Evolutionary conservation across 2,797 vertebrate species (phyloP).

Genomic region (Ciconia nigra): DNA sequence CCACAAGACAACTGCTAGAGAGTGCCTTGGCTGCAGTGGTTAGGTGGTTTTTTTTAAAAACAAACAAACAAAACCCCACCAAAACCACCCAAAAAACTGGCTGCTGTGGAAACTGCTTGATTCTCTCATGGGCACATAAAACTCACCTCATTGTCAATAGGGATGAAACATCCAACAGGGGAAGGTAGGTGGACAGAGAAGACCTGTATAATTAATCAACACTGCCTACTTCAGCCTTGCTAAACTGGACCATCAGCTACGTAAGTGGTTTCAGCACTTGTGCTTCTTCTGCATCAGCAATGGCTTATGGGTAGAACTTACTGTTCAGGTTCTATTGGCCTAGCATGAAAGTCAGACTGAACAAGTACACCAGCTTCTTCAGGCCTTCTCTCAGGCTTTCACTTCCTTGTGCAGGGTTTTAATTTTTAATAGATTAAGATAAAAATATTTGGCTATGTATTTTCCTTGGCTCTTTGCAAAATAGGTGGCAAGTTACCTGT

Average conservation of each 20-base stretch:
- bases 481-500: conserved; percentile 52
- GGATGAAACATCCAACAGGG: neutral
- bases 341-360: neutral
- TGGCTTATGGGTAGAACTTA: neutral
- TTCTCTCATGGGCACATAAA: neutral
- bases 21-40: neutral
- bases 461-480: neutral
- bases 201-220: neutral
- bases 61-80: neutral
- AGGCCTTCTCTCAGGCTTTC: neutral
- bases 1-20: neutral
- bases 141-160: neutral
- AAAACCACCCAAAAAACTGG: neutral
- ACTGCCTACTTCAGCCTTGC: neutral
- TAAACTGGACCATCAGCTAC: neutral
- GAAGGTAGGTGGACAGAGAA: neutral
- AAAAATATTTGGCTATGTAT: neutral
- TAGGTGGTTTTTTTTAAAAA: neutral
- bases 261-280: neutral
- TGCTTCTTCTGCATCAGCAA: neutral
- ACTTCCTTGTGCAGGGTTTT: neutral
- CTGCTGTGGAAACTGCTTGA: neutral
- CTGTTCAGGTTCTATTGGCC: neutral
- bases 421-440: neutral
- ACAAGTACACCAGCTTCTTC: neutral